Evolutionary conservation across 2,888 invertebrate species (phyloP).

Genomic region (Noctua pronuba): DNA sequence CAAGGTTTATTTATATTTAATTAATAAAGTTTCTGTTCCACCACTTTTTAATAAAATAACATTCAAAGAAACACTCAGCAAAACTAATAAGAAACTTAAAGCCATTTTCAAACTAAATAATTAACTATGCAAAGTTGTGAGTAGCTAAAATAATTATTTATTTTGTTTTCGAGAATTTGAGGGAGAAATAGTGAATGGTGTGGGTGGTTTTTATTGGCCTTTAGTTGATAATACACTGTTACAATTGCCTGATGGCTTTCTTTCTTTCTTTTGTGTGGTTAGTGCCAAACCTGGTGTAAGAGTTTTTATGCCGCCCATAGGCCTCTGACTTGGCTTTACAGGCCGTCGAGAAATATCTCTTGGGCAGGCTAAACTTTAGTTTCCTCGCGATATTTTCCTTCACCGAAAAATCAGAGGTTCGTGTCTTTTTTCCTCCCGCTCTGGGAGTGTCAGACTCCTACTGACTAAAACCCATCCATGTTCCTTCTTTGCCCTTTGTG

Average conservation of each 20-base stretch:
- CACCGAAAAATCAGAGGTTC: no score
- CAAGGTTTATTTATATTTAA: conserved; percentile 1
- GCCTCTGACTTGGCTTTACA: no score
- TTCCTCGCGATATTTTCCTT: no score
- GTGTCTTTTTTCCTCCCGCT: no score
- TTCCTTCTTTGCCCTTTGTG: no score
- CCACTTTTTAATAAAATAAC: conserved; percentile 5
- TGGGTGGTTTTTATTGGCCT: background rate
- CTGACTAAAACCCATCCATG: no score
- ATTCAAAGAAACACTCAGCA: conserved; percentile 13
- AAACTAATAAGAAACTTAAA: conserved; percentile 26
- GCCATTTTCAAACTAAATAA: conserved; percentile 26
- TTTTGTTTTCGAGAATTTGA: background rate
- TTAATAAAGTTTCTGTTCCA: background rate
- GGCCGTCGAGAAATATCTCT: no score
- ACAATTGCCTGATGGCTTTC: background rate
- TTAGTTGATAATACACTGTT: background rate
- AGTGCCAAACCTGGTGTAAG: no score
- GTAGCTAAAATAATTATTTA: conserved; percentile 2
- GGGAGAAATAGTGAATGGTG: background rate
- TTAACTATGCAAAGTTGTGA: conserved; percentile 5
- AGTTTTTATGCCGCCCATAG: no score
- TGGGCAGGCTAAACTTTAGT: no score
- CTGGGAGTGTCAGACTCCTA: no score
- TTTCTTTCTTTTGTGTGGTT: no score